Base-by-base conservation (phyloP, 2,797 vertebrate genomes). In the Oreochromis mossambicus region DNA sequence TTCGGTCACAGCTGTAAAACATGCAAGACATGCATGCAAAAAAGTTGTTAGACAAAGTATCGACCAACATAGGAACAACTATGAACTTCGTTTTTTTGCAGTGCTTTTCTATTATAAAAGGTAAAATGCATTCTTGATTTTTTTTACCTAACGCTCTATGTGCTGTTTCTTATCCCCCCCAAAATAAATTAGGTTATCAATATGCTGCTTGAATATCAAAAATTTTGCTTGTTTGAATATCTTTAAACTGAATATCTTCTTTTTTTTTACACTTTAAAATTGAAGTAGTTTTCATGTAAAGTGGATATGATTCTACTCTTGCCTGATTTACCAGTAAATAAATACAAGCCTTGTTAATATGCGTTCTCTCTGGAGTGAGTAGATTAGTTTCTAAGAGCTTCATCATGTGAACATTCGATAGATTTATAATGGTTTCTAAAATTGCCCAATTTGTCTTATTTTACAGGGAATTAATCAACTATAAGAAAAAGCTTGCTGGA, bases 1-100 rank as follows among this genome's bases (percentile, higher is more conserved):
- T 84, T 79, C 66, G 75, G 73, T 86, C 81, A 76, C 86, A 84
- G 82, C 84, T 80, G 13, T 43, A 77, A 38, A 86, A 80, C 54
- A 77, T 7, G 32, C 14, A 66, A 85, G 61, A 87, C 61, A 55
- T 26, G 56, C 24, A 78, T 55, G 80, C 56, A 43, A 70, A 61
- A 77, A 77, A 46, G 79, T 81, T 76, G 29, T 63, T 19, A 48
- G 15, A 76, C 36, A 21, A 68, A 58, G n/a, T 82, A 32, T 63
- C 4, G 14, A 73, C 29, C 21, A 29, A 17, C 29, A 83, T 48
- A 43, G 24, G 5, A 54, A 36, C 55, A 81, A 50, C 34, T 46
- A 34, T 8, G 21, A 76, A 46, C 34, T 54, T 68, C 3, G 32
- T 5, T 11, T 32, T 21, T 32, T 13, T 66, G 50, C 38, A 61